A percentile compares a stretch with the other conserved stretches of the same genome.
Conservation (phyloP, 2,113 vertebrate species). For the Dolichallabes microphthalmus region DNA sequence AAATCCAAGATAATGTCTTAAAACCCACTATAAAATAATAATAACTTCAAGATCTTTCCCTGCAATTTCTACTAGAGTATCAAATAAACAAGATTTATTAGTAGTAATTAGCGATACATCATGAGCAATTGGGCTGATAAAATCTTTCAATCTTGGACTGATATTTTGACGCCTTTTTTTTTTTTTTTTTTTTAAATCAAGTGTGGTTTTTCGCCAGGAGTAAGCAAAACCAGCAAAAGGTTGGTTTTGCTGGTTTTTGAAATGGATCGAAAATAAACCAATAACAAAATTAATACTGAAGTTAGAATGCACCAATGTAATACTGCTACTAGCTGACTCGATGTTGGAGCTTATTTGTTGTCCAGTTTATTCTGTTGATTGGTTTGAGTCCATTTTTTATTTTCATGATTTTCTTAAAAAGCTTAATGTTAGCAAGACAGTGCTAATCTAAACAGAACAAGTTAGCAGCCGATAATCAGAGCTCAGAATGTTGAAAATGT, state of each 20-base stretch:
- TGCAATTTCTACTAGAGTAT: background rate
- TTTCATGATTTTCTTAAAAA: background rate
- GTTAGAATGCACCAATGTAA: background rate
- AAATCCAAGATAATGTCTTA: background rate
- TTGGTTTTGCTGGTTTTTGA: background rate
- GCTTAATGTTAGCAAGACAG: background rate
- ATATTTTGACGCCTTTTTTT: background rate
- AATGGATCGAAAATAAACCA: background rate
- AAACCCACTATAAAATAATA: background rate
- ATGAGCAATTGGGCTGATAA: background rate
- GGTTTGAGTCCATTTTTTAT: background rate
- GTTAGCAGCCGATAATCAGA: background rate
- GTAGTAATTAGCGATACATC: background rate
- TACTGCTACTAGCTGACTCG: background rate
- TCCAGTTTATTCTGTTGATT: background rate
- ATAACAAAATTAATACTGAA: background rate
- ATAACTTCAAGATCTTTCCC: background rate
- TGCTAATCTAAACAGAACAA: background rate
- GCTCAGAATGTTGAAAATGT: background rate
- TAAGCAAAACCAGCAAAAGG: background rate
- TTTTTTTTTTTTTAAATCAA: background rate
- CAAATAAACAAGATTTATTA: background rate
- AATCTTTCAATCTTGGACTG: background rate
- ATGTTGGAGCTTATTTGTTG: background rate
- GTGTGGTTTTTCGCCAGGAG: background rate